These are phyloP conservation scores for Athalia cordata DNA, from an alignment of 2,888 invertebrate species.

Conservation along the genomic window DNA sequence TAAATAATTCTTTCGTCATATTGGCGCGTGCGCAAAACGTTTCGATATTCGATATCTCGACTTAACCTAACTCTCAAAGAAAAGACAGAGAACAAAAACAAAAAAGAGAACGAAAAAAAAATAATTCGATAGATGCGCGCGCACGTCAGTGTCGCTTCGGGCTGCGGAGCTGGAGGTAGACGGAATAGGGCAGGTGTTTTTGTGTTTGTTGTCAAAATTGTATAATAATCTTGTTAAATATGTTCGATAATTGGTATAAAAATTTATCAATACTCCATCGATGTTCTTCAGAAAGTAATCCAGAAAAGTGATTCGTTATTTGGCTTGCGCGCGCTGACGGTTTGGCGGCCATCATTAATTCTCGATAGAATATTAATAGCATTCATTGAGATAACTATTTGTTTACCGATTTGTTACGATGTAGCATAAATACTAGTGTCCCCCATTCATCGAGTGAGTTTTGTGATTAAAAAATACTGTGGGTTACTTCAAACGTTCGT, in stretches of 20 bases:
- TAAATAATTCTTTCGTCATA: no score
- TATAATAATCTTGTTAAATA: conserved; percentile 24
- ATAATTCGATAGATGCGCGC: conserved; percentile 56
- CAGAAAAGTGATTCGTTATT: no score
- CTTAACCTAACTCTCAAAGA: conserved; percentile 53
- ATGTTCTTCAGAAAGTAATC: background rate
- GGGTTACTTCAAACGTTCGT: no score
- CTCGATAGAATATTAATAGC: conserved; percentile 59
- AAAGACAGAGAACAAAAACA: no score
- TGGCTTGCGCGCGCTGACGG: conserved; percentile 53
- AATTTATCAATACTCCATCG: conserved; percentile 24
- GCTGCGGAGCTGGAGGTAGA: conserved; percentile 45
- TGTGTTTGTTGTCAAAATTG: conserved; percentile 47
- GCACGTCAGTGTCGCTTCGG: conserved; percentile 52
- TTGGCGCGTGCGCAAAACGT: background rate
- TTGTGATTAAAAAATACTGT: no score
- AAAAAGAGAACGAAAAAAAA: conserved; percentile 27
- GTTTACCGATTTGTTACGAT: conserved; percentile 37
- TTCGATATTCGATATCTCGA: conserved; percentile 46
- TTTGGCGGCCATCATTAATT: conserved; percentile 61
- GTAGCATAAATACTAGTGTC: conserved; percentile 6
- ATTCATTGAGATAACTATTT: conserved; percentile 37
- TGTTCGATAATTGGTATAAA: conserved; percentile 10
- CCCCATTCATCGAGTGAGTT: background rate
- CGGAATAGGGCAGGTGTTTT: conserved; percentile 58